Percentiles rank a stretch among this genome's conserved stretches.
Conservation (phyloP, 2,888 invertebrate genomes). For the Encarsia formosa region DNA sequence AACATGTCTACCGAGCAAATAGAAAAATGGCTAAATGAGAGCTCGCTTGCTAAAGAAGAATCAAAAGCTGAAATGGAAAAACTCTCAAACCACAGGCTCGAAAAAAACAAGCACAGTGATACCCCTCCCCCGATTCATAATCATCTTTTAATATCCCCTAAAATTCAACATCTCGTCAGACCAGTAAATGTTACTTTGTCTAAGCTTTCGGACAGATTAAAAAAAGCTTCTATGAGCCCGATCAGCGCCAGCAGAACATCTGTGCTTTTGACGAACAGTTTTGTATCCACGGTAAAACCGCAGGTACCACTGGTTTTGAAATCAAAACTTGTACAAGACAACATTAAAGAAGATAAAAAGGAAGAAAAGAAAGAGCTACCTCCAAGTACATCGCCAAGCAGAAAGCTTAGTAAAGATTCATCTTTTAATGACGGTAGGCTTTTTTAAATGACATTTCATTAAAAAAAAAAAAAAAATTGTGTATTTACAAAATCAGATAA, state of each 20-base stretch:
- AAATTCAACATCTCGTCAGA: constrained; percentile 47
- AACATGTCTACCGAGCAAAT: constrained; percentile 69
- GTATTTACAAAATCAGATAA: no score
- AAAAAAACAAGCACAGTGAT: constrained; percentile 9
- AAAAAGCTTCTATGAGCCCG: constrained; percentile 9
- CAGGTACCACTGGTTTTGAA: constrained; percentile 1
- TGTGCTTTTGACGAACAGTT: constrained; percentile 4
- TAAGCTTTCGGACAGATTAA: constrained; percentile 34
- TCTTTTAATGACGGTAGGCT: constrained; percentile 15
- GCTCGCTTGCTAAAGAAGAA: constrained; percentile 53
- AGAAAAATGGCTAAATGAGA: constrained; percentile 63
- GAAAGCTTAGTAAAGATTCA: constrained; percentile 26
- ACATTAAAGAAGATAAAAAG: not conserved
- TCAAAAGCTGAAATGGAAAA: constrained; percentile 45
- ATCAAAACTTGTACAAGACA: not conserved
- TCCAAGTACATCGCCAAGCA: not conserved
- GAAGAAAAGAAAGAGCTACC: constrained; percentile 6
- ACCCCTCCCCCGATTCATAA: constrained; percentile 9
- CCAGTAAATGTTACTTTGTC: constrained; percentile 49
- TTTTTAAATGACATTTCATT: no score
- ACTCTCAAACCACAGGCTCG: constrained; percentile 38
- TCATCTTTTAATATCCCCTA: constrained; percentile 47
- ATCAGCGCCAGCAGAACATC: not conserved
- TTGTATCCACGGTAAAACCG: constrained; percentile 12
- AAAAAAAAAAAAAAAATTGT: no score